phyloP scores from a whole-genome alignment of 37 sponge, comb jelly and placozoan species.

The Chondrosia reniformis region DNA sequence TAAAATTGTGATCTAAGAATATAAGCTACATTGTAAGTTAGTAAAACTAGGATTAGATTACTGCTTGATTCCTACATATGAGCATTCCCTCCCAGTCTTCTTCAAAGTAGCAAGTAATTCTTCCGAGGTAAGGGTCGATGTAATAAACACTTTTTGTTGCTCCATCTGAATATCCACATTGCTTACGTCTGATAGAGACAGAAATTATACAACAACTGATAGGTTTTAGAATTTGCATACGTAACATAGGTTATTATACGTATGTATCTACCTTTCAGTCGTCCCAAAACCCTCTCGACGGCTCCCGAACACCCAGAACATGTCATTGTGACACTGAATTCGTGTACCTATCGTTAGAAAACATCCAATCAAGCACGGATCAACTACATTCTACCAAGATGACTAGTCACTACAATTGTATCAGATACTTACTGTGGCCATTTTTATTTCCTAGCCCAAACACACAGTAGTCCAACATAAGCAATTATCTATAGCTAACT shows the following conservation, averaged over 20 bases:
- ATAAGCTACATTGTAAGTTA: no score
- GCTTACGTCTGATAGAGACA: background rate
- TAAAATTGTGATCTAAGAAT: no score
- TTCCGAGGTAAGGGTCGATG: slow-evolving; percentile 61
- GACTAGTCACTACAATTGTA: no score
- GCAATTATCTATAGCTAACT: no score
- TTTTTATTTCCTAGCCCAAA: no score
- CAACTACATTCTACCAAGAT: no score
- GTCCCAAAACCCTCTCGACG: slow-evolving; percentile 68
- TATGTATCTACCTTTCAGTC: slow-evolving; percentile 62
- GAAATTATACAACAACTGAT: background rate
- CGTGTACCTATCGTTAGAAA: slow-evolving; percentile 2
- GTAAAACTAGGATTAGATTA: no score
- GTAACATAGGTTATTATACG: no score
- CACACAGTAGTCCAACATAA: no score
- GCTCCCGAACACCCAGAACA: slow-evolving; percentile 90
- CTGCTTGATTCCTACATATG: slow-evolving; percentile 65
- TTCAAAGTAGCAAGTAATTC: slow-evolving; percentile 66
- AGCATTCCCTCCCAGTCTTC: slow-evolving; percentile 87
- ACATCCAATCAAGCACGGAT: no score
- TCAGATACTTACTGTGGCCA: no score
- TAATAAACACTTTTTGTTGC: slow-evolving; percentile 67
- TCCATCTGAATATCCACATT: slow-evolving; percentile 76
- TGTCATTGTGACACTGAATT: slow-evolving; percentile 80
- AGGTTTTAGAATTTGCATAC: background rate